phyloP scores from a whole-genome alignment of 2,888 invertebrate genomes.

The Leptarthrus brevirostris region DNA sequence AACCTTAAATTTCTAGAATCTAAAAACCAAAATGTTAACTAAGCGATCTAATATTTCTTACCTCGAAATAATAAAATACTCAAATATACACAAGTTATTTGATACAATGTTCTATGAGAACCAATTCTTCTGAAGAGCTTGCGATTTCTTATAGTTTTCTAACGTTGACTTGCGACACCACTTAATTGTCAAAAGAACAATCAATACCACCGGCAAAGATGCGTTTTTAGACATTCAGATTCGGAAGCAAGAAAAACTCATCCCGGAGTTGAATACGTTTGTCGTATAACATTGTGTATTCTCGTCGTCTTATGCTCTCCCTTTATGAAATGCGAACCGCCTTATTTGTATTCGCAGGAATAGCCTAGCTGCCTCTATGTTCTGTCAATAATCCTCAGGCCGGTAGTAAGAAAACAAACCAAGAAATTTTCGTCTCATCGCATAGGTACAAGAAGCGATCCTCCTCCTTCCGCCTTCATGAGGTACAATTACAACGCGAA shows the following conservation, averaged over 20 bases:
- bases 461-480: neutral
- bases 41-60: too few relatives aligned
- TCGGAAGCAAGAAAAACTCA: slow-evolving; percentile 8
- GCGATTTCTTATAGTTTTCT: too few relatives aligned
- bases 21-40: too few relatives aligned
- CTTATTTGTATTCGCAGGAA: slow-evolving; percentile 41
- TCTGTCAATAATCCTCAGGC: slow-evolving; percentile 44
- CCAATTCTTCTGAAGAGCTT: too few relatives aligned
- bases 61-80: too few relatives aligned
- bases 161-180: too few relatives aligned
- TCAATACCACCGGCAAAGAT: slow-evolving; percentile 27
- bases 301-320: slow-evolving; percentile 11
- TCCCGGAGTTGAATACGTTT: neutral
- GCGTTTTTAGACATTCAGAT: slow-evolving; percentile 11
- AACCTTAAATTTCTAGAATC: too few relatives aligned
- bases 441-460: neutral
- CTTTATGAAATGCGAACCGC: slow-evolving; percentile 47
- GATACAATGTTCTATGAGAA: too few relatives aligned
- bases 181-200: too few relatives aligned
- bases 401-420: slow-evolving; percentile 7
- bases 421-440: slow-evolving; percentile 8
- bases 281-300: neutral
- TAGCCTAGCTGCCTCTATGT: slow-evolving; percentile 30
- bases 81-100: too few relatives aligned
- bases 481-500: slow-evolving; percentile 37